Conservation (phyloP, 2,113 vertebrate species). For the Sclerurus mexicanus region DNA sequence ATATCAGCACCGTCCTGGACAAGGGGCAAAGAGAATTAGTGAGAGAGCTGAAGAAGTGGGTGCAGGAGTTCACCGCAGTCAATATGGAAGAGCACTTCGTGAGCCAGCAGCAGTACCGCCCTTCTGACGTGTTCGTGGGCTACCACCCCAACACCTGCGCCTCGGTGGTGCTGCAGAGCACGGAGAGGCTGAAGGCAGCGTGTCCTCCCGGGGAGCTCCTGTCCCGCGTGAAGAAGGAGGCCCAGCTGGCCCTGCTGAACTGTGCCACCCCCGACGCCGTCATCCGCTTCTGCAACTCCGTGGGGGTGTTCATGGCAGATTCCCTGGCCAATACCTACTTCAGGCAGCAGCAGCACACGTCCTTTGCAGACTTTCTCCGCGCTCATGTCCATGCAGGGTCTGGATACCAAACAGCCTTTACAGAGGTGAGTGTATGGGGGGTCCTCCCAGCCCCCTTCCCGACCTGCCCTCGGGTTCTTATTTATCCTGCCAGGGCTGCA, state of each 20-base stretch:
- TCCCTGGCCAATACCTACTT: slow-evolving; percentile 76
- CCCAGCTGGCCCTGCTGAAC: slow-evolving; percentile 80
- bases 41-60: slow-evolving; percentile 79
- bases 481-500: accelerated
- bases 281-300: slow-evolving; percentile 76
- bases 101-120: slow-evolving; percentile 69
- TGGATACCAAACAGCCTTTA: slow-evolving; percentile 64
- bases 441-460: accelerated
- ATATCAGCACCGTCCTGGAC: slow-evolving; percentile 85
- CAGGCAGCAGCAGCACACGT: slow-evolving; percentile 80
- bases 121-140: slow-evolving; percentile 87
- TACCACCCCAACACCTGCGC: slow-evolving; percentile 90
- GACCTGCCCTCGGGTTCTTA: accelerated
- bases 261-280: slow-evolving; percentile 92
- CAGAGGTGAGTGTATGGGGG: slow-evolving; percentile 78
- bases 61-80: slow-evolving; percentile 62
- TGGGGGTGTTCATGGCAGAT: slow-evolving; percentile 52
- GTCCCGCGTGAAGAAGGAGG: slow-evolving; percentile 53
- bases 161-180: slow-evolving; percentile 85
- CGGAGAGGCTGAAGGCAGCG: slow-evolving; percentile 48
- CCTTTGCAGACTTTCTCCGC: slow-evolving; percentile 82
- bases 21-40: slow-evolving; percentile 75
- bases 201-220: slow-evolving; percentile 2
- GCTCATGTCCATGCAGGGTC: slow-evolving; percentile 42
- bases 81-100: neutral